These are phyloP conservation scores for Spermophilus dauricus DNA, from an alignment of 2,113 vertebrate genomes.

Conservation along the genomic window DNA sequence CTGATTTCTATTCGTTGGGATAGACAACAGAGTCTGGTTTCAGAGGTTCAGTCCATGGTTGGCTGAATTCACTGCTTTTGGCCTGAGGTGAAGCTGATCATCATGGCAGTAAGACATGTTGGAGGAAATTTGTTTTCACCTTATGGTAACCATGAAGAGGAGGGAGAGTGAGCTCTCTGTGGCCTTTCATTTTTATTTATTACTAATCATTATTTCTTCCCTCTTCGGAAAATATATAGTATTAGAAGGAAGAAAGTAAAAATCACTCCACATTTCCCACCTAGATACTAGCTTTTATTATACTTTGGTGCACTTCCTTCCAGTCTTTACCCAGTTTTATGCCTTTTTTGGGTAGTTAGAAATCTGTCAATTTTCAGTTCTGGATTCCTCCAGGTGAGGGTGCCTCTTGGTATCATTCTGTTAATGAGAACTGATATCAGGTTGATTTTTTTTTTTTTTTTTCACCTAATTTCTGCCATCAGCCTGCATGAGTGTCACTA, in stretches of 20 bases:
- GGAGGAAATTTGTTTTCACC: too few relatives aligned
- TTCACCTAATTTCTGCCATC: not conserved
- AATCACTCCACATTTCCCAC: not conserved
- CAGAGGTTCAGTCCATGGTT: too few relatives aligned
- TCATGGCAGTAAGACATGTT: too few relatives aligned
- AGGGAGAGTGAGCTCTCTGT: not conserved
- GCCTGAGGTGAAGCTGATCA: too few relatives aligned
- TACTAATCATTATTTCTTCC: not conserved
- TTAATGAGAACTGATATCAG: not conserved
- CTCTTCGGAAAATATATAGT: not conserved
- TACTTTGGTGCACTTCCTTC: not conserved
- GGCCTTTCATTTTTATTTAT: constrained; percentile 24
- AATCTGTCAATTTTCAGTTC: not conserved
- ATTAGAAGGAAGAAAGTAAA: constrained; percentile 12
- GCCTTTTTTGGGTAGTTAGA: not conserved
- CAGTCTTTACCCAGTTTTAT: not conserved
- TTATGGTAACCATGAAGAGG: too few relatives aligned
- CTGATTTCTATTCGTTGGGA: too few relatives aligned
- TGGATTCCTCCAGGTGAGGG: not conserved
- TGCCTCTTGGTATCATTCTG: not conserved
- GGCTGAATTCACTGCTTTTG: too few relatives aligned
- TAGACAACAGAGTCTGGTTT: too few relatives aligned
- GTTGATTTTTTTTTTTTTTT: not conserved
- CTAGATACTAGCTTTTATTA: not conserved
- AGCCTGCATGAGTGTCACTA: not conserved